Evolutionary conservation across 2,113 vertebrate species (phyloP).

Genomic region (Strix aluco): DNA sequence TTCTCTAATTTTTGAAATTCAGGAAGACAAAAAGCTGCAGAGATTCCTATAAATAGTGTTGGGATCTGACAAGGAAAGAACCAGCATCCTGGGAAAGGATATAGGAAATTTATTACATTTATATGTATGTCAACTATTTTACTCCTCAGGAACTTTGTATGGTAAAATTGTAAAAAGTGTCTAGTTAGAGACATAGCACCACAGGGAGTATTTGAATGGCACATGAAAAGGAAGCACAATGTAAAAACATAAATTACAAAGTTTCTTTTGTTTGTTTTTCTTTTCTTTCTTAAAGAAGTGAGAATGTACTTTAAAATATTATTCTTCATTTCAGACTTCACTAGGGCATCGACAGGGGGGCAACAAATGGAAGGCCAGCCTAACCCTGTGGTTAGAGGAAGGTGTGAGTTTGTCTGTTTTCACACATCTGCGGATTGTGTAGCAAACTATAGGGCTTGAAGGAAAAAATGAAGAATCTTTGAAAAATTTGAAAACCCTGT

Average conservation of each 20-base stretch:
- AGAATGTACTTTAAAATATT: not conserved
- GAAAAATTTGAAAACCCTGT: not conserved
- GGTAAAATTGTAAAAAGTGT: not conserved
- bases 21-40: not conserved
- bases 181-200: not conserved
- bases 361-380: not conserved
- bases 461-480: not conserved
- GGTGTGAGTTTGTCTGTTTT: not conserved
- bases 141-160: not conserved
- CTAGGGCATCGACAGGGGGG: not conserved
- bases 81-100: not conserved
- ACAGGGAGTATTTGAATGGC: not conserved
- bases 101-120: not conserved
- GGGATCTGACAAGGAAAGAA: not conserved
- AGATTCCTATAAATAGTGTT: not conserved
- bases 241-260: not conserved
- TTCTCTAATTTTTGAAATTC: not conserved
- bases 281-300: not conserved
- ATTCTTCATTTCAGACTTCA: not conserved
- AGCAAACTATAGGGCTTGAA: not conserved
- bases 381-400: not conserved
- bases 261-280: not conserved
- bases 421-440: not conserved
- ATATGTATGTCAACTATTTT: not conserved
- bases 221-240: not conserved